Evolutionary conservation across 2,888 invertebrate species (phyloP), one percentile per base, ranked within the genome.

Genomic region (Harmothoe impar): DNA sequence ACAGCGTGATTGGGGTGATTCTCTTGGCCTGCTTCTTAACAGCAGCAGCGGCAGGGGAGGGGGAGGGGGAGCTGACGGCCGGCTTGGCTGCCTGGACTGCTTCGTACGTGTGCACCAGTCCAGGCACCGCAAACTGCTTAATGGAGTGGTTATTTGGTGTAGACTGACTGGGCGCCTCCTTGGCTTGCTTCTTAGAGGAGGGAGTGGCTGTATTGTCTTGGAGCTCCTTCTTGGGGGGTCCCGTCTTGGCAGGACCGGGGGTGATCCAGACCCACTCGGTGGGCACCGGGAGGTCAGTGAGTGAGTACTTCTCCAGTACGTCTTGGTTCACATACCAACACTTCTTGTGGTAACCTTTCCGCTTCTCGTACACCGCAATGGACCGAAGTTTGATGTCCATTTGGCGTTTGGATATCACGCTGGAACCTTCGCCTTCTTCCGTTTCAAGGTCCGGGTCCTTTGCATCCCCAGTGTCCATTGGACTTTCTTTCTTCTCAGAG

Each of bases 271-370:
- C 94, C 97, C 97, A 97, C 1, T 95, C 94, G 94, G 97, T 97
- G 0, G 97, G 96, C 29, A 97, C 91, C 0, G 95, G 94, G 0
- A 97, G 94, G 68, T 96, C 96, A 0, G 95, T 94, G 31, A 96
- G 94, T 10, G 96, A 95, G 94, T 97, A 97, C 93, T 97, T 96
- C 56, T 96, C 96, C 23, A 97, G 95, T 0, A 96, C 93, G 20
- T 97, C 97, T 15, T 96, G 96, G 0, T 96, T 94, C 0, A 98
- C 97, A 93, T 97, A 96, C 98, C 97, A 97, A 93, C 97, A 97
- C n/a, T 95, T 95, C 91, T 96, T 97, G 89, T 97, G 96, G 91
- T 96, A 96, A 25, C 92, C n/a, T 0, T 97, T 96, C 92, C 97
- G 96, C 89, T 96, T 96, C 92, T 96, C 97, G 96, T 97, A 97